Evolutionary conservation across 2,888 invertebrate species (phyloP), one percentile per base, ranked within the genome.

Genomic region (Sturmia bella): DNA sequence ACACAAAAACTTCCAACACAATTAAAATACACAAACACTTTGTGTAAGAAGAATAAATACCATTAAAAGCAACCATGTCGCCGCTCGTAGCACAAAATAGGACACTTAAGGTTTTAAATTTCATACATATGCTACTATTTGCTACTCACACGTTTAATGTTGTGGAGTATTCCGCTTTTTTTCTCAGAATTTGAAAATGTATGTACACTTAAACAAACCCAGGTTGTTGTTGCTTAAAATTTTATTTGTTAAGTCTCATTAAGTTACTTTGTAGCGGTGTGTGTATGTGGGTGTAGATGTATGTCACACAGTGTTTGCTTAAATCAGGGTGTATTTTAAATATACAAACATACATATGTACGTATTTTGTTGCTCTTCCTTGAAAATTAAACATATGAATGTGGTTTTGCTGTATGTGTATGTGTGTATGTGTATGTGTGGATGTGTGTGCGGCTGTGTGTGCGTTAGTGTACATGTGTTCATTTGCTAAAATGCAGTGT

Each of bases 21-120:
- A 73, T 73, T 63, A 63, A 54, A 43, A 27, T 12, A 43, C 24
- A 19, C 13, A 43, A 15, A 32, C 45, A 24, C 45, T 50, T 6
- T 4, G 13, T 39, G 0, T 7, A 57, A 37, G 17, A 32, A 21
- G 12, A 54, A 41, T 21, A 21, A 19, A 27, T 6, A 32, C 27
- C 32, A 56, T n/a, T n/a, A 43, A 19, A 5, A 45, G 19, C n/a
- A 43, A 24, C 7, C 66, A 15, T 39, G 21, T 52, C 15, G 9
- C 27, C 21, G 50, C 39, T 27, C 9, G 39, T 5, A 59, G n/a
- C n/a, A 39, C n/a, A 41, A 12, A 52, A 52, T 11, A 37, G 63
- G 63, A 73, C 54, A 73, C 52, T 73, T 73, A 19, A 15, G 73
- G 56, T 74, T 64, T 63, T 17, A 48, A 24, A 56, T 74, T 64